Percentiles rank a stretch among this genome's conserved stretches.
These are phyloP conservation scores for Alitta virens DNA, from an alignment of 2,888 invertebrate species.

Conservation along the genomic window DNA sequence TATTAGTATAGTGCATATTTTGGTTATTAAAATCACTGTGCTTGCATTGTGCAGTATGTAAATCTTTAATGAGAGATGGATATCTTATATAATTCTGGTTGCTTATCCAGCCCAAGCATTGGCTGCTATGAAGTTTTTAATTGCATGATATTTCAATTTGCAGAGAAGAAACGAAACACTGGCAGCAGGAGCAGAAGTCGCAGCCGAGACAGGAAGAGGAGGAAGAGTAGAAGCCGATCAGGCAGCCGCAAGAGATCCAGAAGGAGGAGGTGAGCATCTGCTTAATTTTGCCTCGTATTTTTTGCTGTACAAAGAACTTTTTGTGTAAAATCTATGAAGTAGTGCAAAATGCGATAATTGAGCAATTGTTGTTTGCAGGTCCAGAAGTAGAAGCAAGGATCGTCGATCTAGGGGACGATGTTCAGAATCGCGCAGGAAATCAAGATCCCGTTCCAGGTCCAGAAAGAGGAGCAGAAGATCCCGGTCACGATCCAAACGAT, in stretches of 20 bases:
- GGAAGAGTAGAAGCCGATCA: slow-evolving; percentile 18
- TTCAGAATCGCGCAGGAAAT: slow-evolving; percentile 30
- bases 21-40: too few species aligned
- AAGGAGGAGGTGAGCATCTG: too few species aligned
- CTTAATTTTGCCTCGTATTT: too few species aligned
- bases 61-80: too few species aligned
- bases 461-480: slow-evolving; percentile 17
- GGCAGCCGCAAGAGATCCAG: slow-evolving; percentile 35
- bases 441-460: slow-evolving; percentile 38
- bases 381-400: background rate
- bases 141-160: too few species aligned
- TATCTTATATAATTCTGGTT: too few species aligned
- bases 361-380: background rate
- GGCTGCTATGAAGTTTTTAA: too few species aligned
- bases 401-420: slow-evolving; percentile 24
- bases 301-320: too few species aligned
- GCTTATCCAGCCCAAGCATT: too few species aligned
- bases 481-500: slow-evolving; percentile 3
- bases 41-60: too few species aligned
- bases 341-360: too few species aligned
- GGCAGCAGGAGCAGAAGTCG: slow-evolving; percentile 31
- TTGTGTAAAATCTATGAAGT: background rate
- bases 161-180: slow-evolving; percentile 6
- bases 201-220: slow-evolving; percentile 28
- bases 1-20: too few species aligned